Conservation (phyloP, 2,113 vertebrate genomes). For the Tricholaema leucomelas region DNA sequence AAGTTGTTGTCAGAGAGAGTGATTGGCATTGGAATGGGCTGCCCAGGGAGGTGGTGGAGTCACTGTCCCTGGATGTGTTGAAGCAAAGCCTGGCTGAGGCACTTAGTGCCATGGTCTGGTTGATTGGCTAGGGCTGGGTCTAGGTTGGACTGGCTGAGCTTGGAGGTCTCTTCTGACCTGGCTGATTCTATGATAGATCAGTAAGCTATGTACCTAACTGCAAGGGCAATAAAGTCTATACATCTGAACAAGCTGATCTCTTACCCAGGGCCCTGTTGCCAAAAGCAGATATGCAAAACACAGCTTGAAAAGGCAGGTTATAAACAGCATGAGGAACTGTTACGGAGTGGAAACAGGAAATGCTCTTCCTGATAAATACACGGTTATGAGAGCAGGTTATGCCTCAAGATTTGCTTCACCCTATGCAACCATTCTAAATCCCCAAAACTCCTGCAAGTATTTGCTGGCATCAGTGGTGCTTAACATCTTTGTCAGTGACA, state of each 20-base stretch:
- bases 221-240: neutral
- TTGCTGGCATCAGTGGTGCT: too few relatives aligned
- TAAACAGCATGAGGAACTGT: neutral
- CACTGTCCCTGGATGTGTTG: too few relatives aligned
- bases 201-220: neutral
- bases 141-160: too few relatives aligned
- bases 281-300: neutral
- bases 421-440: neutral
- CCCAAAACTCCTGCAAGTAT: neutral
- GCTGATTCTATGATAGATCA: too few relatives aligned
- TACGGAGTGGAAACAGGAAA: neutral
- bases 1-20: too few relatives aligned
- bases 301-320: neutral
- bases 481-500: too few relatives aligned
- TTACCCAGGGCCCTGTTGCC: neutral
- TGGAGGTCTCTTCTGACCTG: too few relatives aligned
- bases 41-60: too few relatives aligned
- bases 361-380: neutral
- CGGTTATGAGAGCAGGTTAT: neutral
- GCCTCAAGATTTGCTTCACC: neutral
- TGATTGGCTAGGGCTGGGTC: too few relatives aligned
- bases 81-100: too few relatives aligned
- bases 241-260: neutral
- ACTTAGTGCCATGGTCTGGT: too few relatives aligned
- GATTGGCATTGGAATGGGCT: too few relatives aligned